Evolutionary conservation across 2,888 invertebrate species (phyloP), one percentile per base, ranked within the genome.

Genomic region (Drosophila leonis): DNA sequence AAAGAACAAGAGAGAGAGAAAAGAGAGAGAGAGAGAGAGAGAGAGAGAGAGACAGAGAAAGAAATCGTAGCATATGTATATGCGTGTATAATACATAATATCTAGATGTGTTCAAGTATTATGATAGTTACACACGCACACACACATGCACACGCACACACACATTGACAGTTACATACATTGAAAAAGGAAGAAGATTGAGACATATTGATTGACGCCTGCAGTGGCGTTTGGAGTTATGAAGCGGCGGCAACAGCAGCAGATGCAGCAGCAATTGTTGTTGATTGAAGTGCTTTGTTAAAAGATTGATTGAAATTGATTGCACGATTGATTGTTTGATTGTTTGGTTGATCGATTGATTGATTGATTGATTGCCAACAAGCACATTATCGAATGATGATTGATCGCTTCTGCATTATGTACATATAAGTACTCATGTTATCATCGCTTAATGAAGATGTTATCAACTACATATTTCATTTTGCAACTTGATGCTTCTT

Each of bases 261-360:
- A 73, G 66, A 64, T 68, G 72, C 69, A 72, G 75, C 67, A 82
- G 90, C 79, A 75, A 55, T 74, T 72, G 66, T 67, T 71, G 66
- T 75, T 76, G 75, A 65, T 66, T 65, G 60, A 54, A 68, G 75
- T 74, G 83, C 71, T 51, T 68, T 76, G 51, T 71, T 72, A 72
- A 56, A 55, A 70, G 63, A 42, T 65, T 65, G 66, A 57, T 46
- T 66, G 62, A 72, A 46, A 62, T 69, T 69, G 63, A 71, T 51
- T 70, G 64, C 31, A 61, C 62, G 61, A 63, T 31, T 29, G 48
- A 48, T 31, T 31, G 29, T 31, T 48, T 31, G 61, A 59, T 42
- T 20, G 42, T 7, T 49, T 7, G 49, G 29, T 48, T 48, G 48
- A 12, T 49, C 33, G 31, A 4, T 33, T 13, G 49, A 1, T 46